Evolutionary conservation across 2,113 vertebrate genomes (phyloP).

Genomic region (Tenrec ecaudatus): DNA sequence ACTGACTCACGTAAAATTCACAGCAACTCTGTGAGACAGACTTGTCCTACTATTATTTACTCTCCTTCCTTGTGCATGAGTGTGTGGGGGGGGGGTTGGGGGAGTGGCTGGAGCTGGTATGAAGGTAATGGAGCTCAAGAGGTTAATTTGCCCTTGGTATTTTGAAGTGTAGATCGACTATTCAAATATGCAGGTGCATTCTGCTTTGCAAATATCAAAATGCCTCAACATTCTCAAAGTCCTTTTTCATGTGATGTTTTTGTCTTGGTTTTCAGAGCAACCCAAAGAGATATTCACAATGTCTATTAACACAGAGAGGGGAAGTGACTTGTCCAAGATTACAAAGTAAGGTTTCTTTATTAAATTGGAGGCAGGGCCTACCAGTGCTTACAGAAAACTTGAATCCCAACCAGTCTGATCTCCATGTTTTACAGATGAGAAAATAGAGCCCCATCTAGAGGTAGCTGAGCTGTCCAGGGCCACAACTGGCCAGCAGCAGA

Average conservation of each 20-base stretch:
- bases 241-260: conserved; percentile 73
- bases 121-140: conserved; percentile 63
- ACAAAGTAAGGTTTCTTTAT: conserved; percentile 23
- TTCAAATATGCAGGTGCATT: not conserved
- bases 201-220: not conserved
- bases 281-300: not conserved
- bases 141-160: not conserved
- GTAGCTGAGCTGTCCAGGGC: not conserved
- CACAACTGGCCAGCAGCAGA: not conserved
- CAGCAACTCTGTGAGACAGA: not conserved
- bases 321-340: conserved; percentile 38
- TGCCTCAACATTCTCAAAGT: not conserved
- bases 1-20: not conserved
- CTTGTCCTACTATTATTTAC: not conserved
- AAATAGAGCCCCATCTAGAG: not conserved
- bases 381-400: not conserved
- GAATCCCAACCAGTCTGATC: not conserved
- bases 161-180: not conserved
- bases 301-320: conserved; percentile 8
- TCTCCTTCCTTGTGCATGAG: not conserved
- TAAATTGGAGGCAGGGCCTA: not conserved
- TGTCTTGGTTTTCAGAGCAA: not conserved
- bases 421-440: not conserved
- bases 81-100: too few relatives aligned
- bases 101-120: not conserved